Evolutionary conservation across 2,888 invertebrate species (phyloP), one percentile per base, ranked within the genome.

Genomic region (Mactromeris polynyma): DNA sequence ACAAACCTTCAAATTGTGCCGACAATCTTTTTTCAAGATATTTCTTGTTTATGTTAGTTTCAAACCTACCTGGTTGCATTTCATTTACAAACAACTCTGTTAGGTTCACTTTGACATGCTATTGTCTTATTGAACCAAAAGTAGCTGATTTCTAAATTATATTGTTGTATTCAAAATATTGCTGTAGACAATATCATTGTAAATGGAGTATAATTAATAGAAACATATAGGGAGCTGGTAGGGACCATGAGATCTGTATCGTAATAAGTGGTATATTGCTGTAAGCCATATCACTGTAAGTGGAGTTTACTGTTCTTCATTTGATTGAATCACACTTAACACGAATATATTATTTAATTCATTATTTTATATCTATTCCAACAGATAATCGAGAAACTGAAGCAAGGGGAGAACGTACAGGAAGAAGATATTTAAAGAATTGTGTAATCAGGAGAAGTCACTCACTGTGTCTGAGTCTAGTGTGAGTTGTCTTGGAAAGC

Each of bases 311-410:
- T n/a, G n/a, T 17, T 11, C 17, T 54, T 54, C 26, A n/a, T 73
- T 19, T 36, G 36, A 33, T 73, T 2, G 6, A 36, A 17, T 33
- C 2, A 1, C 17, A 33, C 21, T 73, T 17, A 19, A 36, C 36
- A 2, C 21, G 33, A 17, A 11, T 4, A 7, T 33, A 6, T 33
- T 14, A 33, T 17, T 33, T 69, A 7, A 14, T 19, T 4, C 36
- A 33, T 33, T 33, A 11, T 73, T 19, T 33, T 73, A 33, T 73
- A 6, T 81, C 19, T 69, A 81, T 69, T 73, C 42, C 93, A 90
- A 1, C 92, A 96, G 96, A 83, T 96, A 6, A 96, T 96, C 85
- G 90, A 93, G 42, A 96, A 95, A 88, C 31, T 96, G 93, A 96
- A 95, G 94, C 90, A 94, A 58, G 96, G 96, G 88, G 96, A 96